Evolutionary conservation across 2,797 vertebrate species (phyloP).

Genomic region (Tympanoctomys barrerae): DNA sequence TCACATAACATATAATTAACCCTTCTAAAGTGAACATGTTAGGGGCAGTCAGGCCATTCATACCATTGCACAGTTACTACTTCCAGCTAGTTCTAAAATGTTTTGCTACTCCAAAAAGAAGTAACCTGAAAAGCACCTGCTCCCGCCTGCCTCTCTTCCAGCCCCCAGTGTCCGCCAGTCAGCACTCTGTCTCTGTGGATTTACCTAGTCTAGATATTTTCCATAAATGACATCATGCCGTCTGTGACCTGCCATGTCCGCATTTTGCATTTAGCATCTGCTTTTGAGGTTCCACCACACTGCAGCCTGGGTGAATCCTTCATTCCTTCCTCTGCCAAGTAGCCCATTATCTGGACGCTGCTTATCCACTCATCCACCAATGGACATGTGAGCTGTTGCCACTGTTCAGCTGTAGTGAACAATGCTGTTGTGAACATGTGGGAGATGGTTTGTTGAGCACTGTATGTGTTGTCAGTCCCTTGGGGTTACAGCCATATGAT

Average conservation of each 20-base stretch:
- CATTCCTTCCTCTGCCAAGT: background rate
- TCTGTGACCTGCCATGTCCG: background rate
- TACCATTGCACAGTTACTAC: background rate
- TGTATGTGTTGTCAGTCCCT: background rate
- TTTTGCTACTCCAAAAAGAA: background rate
- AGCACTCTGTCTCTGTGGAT: background rate
- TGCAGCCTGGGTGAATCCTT: background rate
- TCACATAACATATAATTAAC: background rate
- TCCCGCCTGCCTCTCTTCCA: background rate
- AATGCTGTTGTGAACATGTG: background rate
- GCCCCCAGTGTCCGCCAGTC: background rate
- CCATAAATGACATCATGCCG: background rate
- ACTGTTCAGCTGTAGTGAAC: background rate
- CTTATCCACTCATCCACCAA: background rate
- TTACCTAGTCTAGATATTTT: background rate
- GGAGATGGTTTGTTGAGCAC: too few species aligned
- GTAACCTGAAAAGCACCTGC: background rate
- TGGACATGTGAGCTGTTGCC: background rate
- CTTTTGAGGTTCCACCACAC: background rate
- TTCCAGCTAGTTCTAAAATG: background rate
- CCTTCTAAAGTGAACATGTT: background rate
- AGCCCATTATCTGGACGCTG: background rate
- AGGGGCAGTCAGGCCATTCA: background rate
- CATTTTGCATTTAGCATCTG: background rate
- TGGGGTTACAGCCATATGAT: background rate